phyloP scores from a whole-genome alignment of 2,113 vertebrate species.

The Fukomys damarensis region DNA sequence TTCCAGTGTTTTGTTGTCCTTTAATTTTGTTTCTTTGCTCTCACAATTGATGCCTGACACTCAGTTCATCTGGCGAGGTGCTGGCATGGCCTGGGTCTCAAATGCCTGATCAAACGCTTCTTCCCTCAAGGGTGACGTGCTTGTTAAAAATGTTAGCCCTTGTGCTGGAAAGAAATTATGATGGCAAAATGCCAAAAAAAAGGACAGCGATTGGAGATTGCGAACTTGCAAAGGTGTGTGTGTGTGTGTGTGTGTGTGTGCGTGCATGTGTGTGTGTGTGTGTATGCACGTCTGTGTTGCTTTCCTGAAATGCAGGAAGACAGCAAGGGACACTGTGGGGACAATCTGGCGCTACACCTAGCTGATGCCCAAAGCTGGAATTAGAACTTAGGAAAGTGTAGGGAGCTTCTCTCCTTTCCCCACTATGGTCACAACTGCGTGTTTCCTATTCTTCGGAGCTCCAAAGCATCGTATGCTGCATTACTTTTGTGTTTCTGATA shows the following conservation, averaged over 20 bases:
- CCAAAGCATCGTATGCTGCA: neutral
- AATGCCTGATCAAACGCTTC: neutral
- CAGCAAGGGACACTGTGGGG: fast-evolving
- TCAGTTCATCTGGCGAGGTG: neutral
- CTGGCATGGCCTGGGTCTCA: neutral
- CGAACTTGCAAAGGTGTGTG: neutral
- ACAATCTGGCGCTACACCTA: neutral
- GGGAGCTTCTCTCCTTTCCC: neutral
- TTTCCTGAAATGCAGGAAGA: neutral
- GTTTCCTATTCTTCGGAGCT: neutral
- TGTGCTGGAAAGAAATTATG: neutral
- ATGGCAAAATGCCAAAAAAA: neutral
- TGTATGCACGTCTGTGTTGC: neutral
- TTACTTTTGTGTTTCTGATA: neutral
- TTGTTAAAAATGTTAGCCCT: neutral
- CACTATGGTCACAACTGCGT: neutral
- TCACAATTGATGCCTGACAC: neutral
- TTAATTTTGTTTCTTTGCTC: neutral
- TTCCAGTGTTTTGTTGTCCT: neutral
- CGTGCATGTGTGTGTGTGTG: neutral
- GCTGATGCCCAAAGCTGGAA: neutral
- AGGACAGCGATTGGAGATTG: fast-evolving
- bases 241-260: neutral
- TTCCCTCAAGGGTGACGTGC: neutral
- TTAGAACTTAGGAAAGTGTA: neutral